Evolutionary conservation across 2,797 vertebrate species (phyloP), one percentile per base, ranked within the genome.

Genomic region (Linurgus olivaceus): DNA sequence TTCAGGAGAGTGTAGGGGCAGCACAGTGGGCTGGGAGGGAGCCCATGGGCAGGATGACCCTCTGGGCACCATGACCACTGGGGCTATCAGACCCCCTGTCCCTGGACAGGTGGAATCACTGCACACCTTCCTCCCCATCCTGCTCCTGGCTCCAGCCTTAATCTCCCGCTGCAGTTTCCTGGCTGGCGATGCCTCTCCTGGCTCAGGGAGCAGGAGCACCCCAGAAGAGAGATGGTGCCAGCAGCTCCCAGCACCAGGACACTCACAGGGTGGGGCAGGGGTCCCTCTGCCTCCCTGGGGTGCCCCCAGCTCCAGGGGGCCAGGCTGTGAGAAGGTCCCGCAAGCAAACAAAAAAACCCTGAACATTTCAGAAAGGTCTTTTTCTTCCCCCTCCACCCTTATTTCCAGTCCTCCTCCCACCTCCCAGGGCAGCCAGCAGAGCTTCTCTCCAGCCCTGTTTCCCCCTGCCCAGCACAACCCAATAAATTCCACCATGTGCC

Each of bases 321-420:
- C 1, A 5, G 57, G 31, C 78, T 50, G 17, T 1, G 4, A 68
- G 38, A 62, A 31, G 8, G 42, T 87, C 55, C 57, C 0, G 0
- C 26, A 58, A 70, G 33, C 54, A 73, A 87, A 72, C 65, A 72
- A 48, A 73, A 68, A 40, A 1, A 0, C 8, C 14, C 45, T 18
- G 37, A 68, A 35, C 61, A 42, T 75, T 72, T 89, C 81, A 68
- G 55, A 57, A 70, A 86, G 21, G n/a, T 67, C 18, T 74, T 78
- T 84, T 73, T 31, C 19, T 51, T 19, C 17, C 31, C 62, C 29
- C 26, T n/a, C 42, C 42, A n/a, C 50, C 68, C 37, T 63, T 48
- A 58, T 68, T 86, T 47, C 80, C 88, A 85, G 78, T 28, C 65
- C 38, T 76, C 45, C 82, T 61, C 74, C 55, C 61, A 73, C 20